A percentile compares a stretch with the other conserved stretches of the same genome.
phyloP scores from a whole-genome alignment of 2,113 vertebrate species.

The Rhea pennata region DNA sequence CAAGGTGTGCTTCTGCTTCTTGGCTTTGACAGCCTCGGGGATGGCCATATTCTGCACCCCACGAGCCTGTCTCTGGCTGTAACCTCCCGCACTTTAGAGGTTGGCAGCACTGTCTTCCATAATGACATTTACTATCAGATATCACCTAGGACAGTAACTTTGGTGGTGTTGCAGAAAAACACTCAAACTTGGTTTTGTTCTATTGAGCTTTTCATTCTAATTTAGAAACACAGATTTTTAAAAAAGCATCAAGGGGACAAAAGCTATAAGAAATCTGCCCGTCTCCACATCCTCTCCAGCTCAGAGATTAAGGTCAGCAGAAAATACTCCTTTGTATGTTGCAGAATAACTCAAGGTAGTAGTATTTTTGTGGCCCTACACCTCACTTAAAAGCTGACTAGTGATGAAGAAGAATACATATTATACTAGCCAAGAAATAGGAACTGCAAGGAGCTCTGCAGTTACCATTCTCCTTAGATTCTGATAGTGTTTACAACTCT shows the following conservation, averaged over 20 bases:
- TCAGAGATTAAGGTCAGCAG: not conserved
- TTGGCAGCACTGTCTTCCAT: not conserved
- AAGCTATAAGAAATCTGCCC: not conserved
- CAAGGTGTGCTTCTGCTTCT: not conserved
- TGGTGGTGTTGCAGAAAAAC: not conserved
- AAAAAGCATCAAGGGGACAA: not conserved
- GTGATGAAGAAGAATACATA: not conserved
- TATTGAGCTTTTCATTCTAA: not conserved
- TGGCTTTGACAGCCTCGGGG: not conserved
- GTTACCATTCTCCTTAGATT: not conserved
- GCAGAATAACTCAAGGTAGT: not conserved
- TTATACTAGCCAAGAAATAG: not conserved
- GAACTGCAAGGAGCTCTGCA: not conserved
- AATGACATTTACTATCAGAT: not conserved
- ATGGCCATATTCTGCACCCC: not conserved
- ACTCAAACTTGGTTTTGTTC: not conserved
- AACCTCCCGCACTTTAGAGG: not conserved
- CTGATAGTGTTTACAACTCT: not conserved
- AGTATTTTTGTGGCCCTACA: not conserved
- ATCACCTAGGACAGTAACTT: rapidly evolving
- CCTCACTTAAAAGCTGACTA: not conserved
- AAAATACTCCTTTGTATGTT: not conserved
- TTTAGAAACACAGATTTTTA: not conserved
- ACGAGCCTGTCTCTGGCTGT: not conserved
- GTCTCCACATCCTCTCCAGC: not conserved